These are phyloP conservation scores for Diogma glabrata DNA, from an alignment of 2,888 invertebrate species.

Conservation along the genomic window DNA sequence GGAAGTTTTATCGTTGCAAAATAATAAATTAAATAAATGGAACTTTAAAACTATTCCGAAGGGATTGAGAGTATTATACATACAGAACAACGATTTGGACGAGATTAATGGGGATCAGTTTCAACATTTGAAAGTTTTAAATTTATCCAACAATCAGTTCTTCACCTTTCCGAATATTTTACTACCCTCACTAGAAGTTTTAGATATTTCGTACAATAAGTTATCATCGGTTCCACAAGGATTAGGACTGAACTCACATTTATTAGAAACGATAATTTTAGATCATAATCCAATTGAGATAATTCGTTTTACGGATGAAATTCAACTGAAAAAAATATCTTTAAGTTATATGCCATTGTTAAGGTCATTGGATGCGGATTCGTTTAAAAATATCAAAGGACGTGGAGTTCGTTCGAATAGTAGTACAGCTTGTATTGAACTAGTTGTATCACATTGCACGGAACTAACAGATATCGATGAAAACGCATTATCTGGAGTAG, in stretches of 20 bases:
- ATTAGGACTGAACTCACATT: conserved; percentile 6
- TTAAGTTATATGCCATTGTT: conserved; percentile 13
- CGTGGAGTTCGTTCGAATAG: background rate
- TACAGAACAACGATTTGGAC: conserved; percentile 13
- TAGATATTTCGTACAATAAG: conserved; percentile 15
- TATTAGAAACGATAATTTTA: conserved; percentile 10
- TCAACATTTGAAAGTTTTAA: conserved; percentile 11
- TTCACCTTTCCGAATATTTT: conserved; percentile 8
- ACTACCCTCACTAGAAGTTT: conserved; percentile 5
- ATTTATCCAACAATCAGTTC: conserved; percentile 14
- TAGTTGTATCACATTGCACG: conserved; percentile 11
- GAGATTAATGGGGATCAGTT: background rate
- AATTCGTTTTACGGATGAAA: conserved; percentile 11
- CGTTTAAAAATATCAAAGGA: conserved; percentile 12
- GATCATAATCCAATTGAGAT: conserved; percentile 15
- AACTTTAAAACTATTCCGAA: conserved; percentile 10
- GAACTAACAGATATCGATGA: conserved; percentile 7
- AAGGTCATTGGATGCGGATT: conserved; percentile 9
- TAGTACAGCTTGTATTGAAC: conserved; percentile 7
- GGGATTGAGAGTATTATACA: conserved; percentile 11
- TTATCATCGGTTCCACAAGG: conserved; percentile 12
- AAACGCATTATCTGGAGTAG: conserved; percentile 2
- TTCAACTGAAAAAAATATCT: conserved; percentile 9
- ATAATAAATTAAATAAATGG: conserved; percentile 14
- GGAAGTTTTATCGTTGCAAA: conserved; percentile 10